Evolutionary conservation across 2,113 vertebrate genomes (phyloP).

Genomic region (Piprites chloris): DNA sequence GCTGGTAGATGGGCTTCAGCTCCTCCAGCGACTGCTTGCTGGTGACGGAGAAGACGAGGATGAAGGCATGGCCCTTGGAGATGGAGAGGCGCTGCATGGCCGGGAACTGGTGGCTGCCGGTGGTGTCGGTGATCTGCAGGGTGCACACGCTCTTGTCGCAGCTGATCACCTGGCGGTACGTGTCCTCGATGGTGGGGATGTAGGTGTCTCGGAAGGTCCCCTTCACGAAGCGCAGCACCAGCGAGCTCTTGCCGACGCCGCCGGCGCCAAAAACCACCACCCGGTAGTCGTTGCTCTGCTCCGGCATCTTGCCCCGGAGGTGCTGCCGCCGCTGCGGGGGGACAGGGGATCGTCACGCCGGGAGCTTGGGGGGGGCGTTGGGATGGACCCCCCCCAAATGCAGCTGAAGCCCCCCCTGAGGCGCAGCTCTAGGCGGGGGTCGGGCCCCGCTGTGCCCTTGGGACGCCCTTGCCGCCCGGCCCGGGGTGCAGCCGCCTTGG

Average conservation of each 20-base stretch:
- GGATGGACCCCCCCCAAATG: accelerated
- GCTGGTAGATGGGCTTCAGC: conserved; percentile 93
- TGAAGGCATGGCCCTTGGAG: conserved; percentile 96
- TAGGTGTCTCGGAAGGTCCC: conserved; percentile 96
- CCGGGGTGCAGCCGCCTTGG: not conserved
- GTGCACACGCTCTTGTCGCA: conserved; percentile 97
- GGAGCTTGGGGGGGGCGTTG: not conserved
- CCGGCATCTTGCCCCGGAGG: conserved; percentile 82
- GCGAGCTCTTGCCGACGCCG: conserved; percentile 94
- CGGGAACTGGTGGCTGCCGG: conserved; percentile 95
- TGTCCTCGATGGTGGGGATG: conserved; percentile 97
- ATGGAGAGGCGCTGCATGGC: conserved; percentile 98
- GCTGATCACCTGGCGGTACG: conserved; percentile 97
- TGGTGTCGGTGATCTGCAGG: conserved; percentile 96
- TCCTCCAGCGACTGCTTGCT: conserved; percentile 96
- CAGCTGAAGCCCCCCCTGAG: accelerated
- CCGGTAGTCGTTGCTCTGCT: conserved; percentile 95
- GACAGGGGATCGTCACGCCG: not conserved
- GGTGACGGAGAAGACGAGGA: conserved; percentile 95
- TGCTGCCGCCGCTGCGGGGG: conserved; percentile 4
- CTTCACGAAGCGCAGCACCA: conserved; percentile 95
- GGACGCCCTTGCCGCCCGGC: not conserved
- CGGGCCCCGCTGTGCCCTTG: not conserved
- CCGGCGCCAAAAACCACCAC: conserved; percentile 96
- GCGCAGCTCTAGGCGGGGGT: not conserved